Evolutionary conservation across 2,888 invertebrate species (phyloP).

Genomic region (Chrysolina americana): DNA sequence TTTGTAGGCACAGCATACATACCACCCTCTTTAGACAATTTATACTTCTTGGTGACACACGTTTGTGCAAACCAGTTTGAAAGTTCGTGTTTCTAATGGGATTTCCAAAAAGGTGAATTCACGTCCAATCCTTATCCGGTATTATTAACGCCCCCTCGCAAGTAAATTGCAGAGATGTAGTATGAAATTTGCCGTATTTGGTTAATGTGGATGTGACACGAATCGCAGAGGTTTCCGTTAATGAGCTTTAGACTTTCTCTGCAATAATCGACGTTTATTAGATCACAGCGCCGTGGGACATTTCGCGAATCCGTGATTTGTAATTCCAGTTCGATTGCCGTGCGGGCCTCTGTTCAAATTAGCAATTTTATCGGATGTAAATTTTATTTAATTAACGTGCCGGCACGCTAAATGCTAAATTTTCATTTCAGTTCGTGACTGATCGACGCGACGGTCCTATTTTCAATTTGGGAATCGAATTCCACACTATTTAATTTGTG

Average conservation of each 20-base stretch:
- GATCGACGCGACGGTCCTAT: neutral
- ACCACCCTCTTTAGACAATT: no score
- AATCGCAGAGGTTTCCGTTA: neutral
- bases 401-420: constrained; percentile 16
- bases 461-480: neutral
- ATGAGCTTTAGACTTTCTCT: neutral
- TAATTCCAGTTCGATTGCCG: constrained; percentile 27
- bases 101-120: no score
- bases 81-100: no score
- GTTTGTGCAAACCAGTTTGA: no score
- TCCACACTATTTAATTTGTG: neutral
- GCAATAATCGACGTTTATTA: constrained; percentile 13
- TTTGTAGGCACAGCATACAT: no score
- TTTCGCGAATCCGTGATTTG: constrained; percentile 32
- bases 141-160: neutral
- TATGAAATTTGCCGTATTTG: neutral
- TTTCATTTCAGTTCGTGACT: constrained; percentile 8
- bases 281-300: constrained; percentile 12
- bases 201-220: constrained; percentile 9
- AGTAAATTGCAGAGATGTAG: neutral
- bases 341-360: constrained; percentile 7
- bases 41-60: no score
- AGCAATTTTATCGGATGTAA: constrained; percentile 28
- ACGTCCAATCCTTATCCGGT: neutral
- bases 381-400: constrained; percentile 29